Evolutionary conservation across 2,888 invertebrate species (phyloP), one percentile per base, ranked within the genome.

Genomic region (Stenodera caucasica): DNA sequence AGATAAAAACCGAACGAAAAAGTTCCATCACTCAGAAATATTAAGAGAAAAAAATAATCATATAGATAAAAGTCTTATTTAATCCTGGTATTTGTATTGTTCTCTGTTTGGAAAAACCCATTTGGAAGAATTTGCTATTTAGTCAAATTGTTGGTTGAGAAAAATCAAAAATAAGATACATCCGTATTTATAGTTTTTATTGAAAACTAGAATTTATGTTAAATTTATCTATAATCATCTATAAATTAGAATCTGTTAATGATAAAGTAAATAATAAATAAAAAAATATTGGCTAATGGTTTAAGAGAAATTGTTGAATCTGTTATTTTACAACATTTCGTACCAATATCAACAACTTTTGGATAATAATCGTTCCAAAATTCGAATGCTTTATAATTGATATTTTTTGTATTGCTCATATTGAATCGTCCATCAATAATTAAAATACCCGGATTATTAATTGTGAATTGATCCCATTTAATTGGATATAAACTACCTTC

Each of bases 321-420:
- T 0, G 82, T 82, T 3, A 76, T 84, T 75, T 90, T 90, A 72
- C 92, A 93, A 75, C 92, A 92, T 72, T 88, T 87, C 3, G 86
- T 87, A 0, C 91, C 88, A 64, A 90, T 86, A 71, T 87, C 85
- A 11, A 90, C 80, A 40, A 92, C 86, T 79, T 85, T 88, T 0
- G 92, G 92, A 75, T 90, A 93, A 77, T 91, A 91, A 63, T 90
- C 87, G 70, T 91, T 91, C 93, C 93, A 93, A 80, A 93, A 93
- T 64, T 89, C 88, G 65, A 92, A 86, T 21, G 90, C 87, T 73
- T 89, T 90, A 72, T 91, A 90, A 79, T 92, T 90, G 30, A 92
- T 83, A 30, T 82, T 85, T 2, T 82, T 82, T 0, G 85, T 78
- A 68, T 88, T 86, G 69, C 88, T 90, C 88, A 92, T 91, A 64